Conservation (phyloP, 2,888 invertebrate species). For the Drosophila quinaria region DNA sequence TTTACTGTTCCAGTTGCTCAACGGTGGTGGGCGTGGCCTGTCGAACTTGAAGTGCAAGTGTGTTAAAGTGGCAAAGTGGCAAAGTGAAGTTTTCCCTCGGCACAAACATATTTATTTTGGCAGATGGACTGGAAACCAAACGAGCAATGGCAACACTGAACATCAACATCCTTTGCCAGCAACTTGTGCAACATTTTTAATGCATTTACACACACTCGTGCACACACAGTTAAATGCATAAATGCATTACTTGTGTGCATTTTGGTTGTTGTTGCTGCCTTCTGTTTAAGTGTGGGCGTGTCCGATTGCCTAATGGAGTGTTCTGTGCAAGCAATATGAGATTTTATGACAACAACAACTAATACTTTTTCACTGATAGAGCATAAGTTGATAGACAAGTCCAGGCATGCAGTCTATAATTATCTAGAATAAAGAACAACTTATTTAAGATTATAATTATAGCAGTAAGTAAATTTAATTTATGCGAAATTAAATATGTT, state of each 20-base stretch:
- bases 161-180: constrained; percentile 30
- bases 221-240: constrained; percentile 35
- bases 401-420: constrained; percentile 1
- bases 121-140: constrained; percentile 79
- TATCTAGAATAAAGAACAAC: not conserved
- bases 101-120: constrained; percentile 80
- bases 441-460: not conserved
- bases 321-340: constrained; percentile 32
- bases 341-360: constrained; percentile 5
- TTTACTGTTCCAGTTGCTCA: constrained; percentile 52
- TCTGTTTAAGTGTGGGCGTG: constrained; percentile 40
- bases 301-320: constrained; percentile 60
- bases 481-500: not conserved
- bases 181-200: constrained; percentile 63
- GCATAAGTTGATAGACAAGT: not conserved
- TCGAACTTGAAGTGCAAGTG: constrained; percentile 65
- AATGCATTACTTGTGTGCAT: constrained; percentile 56
- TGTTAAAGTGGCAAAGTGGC: constrained; percentile 62
- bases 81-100: constrained; percentile 52
- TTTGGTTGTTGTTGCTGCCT: constrained; percentile 24
- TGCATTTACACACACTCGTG: constrained; percentile 52
- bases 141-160: constrained; percentile 49
- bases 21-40: constrained; percentile 43
- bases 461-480: not conserved
- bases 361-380: not conserved